Base-by-base conservation (phyloP, 1,140 invertebrate species). In the Drosophila azteca region DNA sequence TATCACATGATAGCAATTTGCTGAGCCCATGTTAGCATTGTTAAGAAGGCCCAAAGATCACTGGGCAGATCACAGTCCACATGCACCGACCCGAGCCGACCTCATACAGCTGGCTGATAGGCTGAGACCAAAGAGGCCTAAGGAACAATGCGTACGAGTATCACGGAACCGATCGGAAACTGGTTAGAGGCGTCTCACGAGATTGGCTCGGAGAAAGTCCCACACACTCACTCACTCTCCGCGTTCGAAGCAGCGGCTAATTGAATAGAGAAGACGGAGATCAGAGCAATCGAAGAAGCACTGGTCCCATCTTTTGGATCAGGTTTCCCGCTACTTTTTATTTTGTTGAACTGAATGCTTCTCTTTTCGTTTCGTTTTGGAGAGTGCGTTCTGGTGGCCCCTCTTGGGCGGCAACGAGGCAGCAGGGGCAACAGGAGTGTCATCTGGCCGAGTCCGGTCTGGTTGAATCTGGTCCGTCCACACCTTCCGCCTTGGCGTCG, bases 121-220 rank as follows among this genome's bases (percentile, higher is more conserved):
- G 24, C 24, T 26, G 24, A 4, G 24, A 5, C 29, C 29, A 31
- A 7, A 8, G 35, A 39, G 35, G 35, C 35, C 35, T 39, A 5
- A 11, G 35, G 11, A 4, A 39, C 3, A 39, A 5, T 13, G 35
- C 35, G 35, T 39, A 41, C 50, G 61, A 39, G 49, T 63, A 55
- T 58, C 22, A 39, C 60, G 60, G 39, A 41, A 29, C 50, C 63
- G 73, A 76, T 62, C 72, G 65, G 73, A 61, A 74, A 74, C 71
- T 74, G 71, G 71, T 74, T 73, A 39, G 15, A 13, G 35, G 9
- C 11, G 46, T 20, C 31, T 22, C 44, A 8, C 39, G 5, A 5
- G 60, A 13, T n/a, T 50, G 17, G 46, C 17, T 22, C 24, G 57
- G 61, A 51, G 71, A 64, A 61, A 64, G 78, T 75, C 71, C 70